Base-by-base conservation (phyloP, 2,888 invertebrate species). In the Drosophila mulleri region DNA sequence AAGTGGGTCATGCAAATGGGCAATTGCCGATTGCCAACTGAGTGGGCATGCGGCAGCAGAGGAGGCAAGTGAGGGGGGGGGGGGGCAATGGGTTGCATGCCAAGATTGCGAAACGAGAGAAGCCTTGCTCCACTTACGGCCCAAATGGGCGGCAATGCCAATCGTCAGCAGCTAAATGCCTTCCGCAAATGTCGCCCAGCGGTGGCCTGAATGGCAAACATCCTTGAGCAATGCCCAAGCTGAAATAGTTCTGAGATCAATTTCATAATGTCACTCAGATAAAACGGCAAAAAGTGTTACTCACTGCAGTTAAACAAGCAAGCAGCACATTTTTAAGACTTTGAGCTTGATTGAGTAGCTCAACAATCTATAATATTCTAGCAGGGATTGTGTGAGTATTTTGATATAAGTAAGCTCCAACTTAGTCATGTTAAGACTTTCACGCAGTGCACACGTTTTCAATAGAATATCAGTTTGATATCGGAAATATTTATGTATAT, bases 1-100 rank as follows among this genome's bases (percentile, higher is more conserved):
- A 85, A 82, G 73, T 83, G 85, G 82, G 80, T 83, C 82, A 82
- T 64, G 68, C 67, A 75, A 76, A 76, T 75, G 71, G 71, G 50
- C 71, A 75, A 58, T 61, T 48, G 67, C 47, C 63, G 58, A 66
- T 67, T 67, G 71, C 66, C 75, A 50, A 35, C 50, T 26, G 35
- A 45, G 37, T 37, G 29, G 56, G 23, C 2, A 11, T 6, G 39
- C 11, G 18, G n/a, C 48, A 18, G 50, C 16, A 47, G 9, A 32
- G 3, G 20, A 20, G 5, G 23, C 14, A 7, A 5, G 57, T 23
- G 3, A 0, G 2, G 16, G n/a, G 3, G 41, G 29, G 4, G 14
- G 11, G 23, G 7, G 20, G 58, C 26, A 5, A 32, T 16, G 47
- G 44, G 41, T 44, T 45, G 42, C 67, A 26, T 67, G 70, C 63